Conservation (phyloP, 2,888 invertebrate species). For the Hydriomena furcata region DNA sequence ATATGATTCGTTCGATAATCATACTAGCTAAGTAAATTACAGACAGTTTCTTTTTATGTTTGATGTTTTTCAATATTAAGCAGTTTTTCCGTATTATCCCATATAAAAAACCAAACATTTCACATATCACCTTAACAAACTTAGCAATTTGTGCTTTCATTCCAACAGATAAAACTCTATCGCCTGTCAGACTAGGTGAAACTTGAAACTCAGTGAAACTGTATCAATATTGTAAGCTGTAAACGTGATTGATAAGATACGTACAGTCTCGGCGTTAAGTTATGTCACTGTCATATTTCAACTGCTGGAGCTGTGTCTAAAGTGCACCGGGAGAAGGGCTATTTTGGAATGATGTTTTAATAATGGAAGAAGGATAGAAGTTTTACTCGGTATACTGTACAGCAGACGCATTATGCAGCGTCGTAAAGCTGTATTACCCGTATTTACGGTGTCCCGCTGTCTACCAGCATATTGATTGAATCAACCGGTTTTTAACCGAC, state of each 20-base stretch:
- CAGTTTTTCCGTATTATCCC: too few species aligned
- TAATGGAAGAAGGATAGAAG: not conserved
- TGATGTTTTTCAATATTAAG: too few species aligned
- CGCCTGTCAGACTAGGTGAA: slow-evolving; percentile 41
- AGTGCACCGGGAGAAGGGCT: not conserved
- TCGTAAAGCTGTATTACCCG: slow-evolving; percentile 71
- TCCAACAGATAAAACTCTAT: too few species aligned
- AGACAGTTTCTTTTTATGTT: too few species aligned
- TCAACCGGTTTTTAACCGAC: slow-evolving; percentile 51
- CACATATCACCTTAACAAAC: too few species aligned
- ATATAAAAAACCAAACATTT: too few species aligned
- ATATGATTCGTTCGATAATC: too few species aligned
- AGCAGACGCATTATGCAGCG: slow-evolving; percentile 59
- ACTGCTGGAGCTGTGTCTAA: not conserved
- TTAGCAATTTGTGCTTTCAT: too few species aligned
- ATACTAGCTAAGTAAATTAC: too few species aligned
- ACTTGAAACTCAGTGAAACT: slow-evolving; percentile 57
- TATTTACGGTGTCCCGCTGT: slow-evolving; percentile 73
- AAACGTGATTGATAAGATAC: slow-evolving; percentile 69
- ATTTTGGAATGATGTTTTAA: slow-evolving; percentile 2
- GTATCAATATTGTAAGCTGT: slow-evolving; percentile 45
- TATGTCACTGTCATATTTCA: slow-evolving; percentile 9
- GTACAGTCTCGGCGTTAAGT: slow-evolving; percentile 19
- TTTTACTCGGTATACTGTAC: slow-evolving; percentile 26
- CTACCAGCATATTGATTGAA: slow-evolving; percentile 70